phyloP scores from a whole-genome alignment of 2,797 vertebrate genomes.

The Enteromius afrohamiltoni region DNA sequence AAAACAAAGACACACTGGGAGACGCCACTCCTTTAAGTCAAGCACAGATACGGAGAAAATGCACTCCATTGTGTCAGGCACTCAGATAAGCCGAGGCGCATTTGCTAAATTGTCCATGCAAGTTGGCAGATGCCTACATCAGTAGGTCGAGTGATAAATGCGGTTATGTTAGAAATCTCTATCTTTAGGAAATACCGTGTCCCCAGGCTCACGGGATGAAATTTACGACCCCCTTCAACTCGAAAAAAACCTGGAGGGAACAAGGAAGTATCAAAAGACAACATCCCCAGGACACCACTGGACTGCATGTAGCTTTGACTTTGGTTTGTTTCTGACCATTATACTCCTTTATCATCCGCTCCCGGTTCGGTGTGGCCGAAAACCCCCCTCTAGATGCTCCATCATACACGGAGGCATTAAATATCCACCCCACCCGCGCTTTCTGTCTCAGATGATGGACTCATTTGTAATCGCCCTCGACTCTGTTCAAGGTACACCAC shows the following conservation, averaged over 20 bases:
- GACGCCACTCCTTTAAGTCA: slow-evolving; percentile 50
- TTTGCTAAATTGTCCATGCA: slow-evolving; percentile 62
- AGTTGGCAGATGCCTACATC: slow-evolving; percentile 56
- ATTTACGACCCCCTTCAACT: slow-evolving; percentile 61
- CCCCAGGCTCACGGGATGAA: slow-evolving; percentile 52
- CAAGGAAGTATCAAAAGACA: slow-evolving; percentile 54
- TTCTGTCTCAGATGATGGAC: slow-evolving; percentile 48
- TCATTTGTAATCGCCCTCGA: slow-evolving; percentile 55
- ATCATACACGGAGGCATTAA: slow-evolving; percentile 35
- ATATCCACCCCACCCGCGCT: slow-evolving; percentile 24
- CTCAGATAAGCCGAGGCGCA: slow-evolving; percentile 53
- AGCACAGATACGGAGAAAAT: slow-evolving; percentile 41
- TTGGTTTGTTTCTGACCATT: slow-evolving; percentile 53
- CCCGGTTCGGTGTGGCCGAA: slow-evolving; percentile 38
- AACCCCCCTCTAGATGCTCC: slow-evolving; percentile 46
- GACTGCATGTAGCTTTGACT: slow-evolving; percentile 42
- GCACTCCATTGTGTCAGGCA: slow-evolving; percentile 39
- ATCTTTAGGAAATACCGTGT: slow-evolving; percentile 57
- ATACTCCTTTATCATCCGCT: slow-evolving; percentile 54
- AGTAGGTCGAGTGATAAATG: slow-evolving; percentile 58
- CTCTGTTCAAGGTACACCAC: slow-evolving; percentile 46
- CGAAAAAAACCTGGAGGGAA: slow-evolving; percentile 48
- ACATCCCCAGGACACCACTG: slow-evolving; percentile 53
- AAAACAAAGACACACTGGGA: slow-evolving; percentile 53
- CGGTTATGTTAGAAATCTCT: slow-evolving; percentile 53